These are phyloP conservation scores for Tonatia bakeri DNA, from an alignment of 2,113 vertebrate species.

Conservation along the genomic window DNA sequence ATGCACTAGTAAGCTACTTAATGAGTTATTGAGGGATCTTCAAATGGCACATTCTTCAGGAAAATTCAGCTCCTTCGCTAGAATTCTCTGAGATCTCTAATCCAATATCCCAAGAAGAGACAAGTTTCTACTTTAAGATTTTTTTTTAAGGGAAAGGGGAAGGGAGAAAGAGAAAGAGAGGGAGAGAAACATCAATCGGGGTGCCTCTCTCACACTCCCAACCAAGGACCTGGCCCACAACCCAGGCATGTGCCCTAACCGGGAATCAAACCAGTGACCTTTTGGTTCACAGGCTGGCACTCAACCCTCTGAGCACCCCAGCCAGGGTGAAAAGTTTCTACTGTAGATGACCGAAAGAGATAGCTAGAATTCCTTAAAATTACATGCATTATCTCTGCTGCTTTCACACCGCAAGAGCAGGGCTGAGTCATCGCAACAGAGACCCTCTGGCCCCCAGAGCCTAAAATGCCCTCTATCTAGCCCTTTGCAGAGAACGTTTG, in stretches of 20 bases:
- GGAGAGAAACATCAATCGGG: too few relatives aligned
- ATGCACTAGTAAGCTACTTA: not conserved
- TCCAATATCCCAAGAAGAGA: not conserved
- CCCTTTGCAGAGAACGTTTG: not conserved
- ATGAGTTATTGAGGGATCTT: not conserved
- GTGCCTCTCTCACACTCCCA: too few relatives aligned
- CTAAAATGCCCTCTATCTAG: not conserved
- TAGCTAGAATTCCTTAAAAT: not conserved
- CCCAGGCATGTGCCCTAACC: too few relatives aligned
- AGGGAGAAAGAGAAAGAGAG: too few relatives aligned
- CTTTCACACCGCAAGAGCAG: not conserved
- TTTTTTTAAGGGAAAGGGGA: too few relatives aligned
- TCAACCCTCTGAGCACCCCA: too few relatives aligned
- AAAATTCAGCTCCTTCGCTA: not conserved
- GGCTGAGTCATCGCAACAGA: not conserved
- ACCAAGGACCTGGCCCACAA: too few relatives aligned
- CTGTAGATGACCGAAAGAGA: not conserved
- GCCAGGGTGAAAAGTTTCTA: not conserved
- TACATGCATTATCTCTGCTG: fast-evolving
- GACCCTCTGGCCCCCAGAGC: not conserved
- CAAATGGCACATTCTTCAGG: not conserved
- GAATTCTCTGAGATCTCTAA: not conserved
- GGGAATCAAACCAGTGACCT: too few relatives aligned
- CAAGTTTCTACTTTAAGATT: not conserved
- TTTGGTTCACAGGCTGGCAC: too few relatives aligned